Evolutionary conservation across 2,797 vertebrate species (phyloP), one percentile per base, ranked within the genome.

Genomic region (Trachops cirrhosus): DNA sequence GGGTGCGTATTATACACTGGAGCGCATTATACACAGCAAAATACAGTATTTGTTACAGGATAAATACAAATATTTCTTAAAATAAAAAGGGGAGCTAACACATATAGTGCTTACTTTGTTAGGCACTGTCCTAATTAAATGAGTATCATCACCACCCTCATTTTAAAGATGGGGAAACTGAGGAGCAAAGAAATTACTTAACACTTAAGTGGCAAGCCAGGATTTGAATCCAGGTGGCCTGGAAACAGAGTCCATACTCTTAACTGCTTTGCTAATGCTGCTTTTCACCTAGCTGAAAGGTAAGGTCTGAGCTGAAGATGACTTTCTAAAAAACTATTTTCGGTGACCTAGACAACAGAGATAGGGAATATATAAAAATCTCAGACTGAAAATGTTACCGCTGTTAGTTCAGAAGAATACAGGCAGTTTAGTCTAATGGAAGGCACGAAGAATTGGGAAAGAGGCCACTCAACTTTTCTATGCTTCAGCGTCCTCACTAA

Each of bases 201-300:
- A 92, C 79, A 88, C 29, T 80, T 89, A 93, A 91, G 75, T 50
- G 39, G 52, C 34, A 94, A 92, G 52, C 24, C 41, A 92, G 19
- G 39, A 89, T 75, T 44, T 96, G 82, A 78, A 94, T 11, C 37
- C 54, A 83, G 75, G 22, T 6, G 7, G 21, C 46, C 14, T 54
- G 46, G 80, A 54, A 91, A 91, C 34, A 88, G 50, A 86, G 34
- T 4, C 34, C 26, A 74, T 39, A 44, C 46, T 78, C 46, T 71
- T 67, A 79, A 87, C 12, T 37, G 82, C 90, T 77, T 92, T 95
- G 37, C 26, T 70, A 75, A 83, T 78, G 41, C 19, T 79, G 41
- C 16, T 92, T 77, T 21, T 97, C 37, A 74, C 54, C 37, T 92
- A 8, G 37, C 48, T 84, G 41, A 74, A 94, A 85, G 34, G 82